phyloP scores from a whole-genome alignment of 2,888 invertebrate genomes.

The Orthosia gothica region DNA sequence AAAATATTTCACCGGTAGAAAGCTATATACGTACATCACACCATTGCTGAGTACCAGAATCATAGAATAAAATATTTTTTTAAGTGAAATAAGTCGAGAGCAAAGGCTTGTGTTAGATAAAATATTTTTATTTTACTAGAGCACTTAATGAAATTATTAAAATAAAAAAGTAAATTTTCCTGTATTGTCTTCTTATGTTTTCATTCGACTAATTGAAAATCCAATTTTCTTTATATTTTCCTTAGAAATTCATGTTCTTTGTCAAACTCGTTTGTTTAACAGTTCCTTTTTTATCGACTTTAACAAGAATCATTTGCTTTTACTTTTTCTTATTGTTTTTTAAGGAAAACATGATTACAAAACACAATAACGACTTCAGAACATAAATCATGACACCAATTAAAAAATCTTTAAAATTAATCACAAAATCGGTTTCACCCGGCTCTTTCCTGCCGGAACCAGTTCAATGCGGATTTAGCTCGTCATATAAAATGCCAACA shows the following conservation, averaged over 20 bases:
- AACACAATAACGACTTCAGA: neutral
- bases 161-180: neutral
- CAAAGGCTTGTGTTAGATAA: too few relatives aligned
- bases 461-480: constrained; percentile 41
- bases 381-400: neutral
- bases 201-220: neutral
- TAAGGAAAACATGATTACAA: neutral
- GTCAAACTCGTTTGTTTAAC: constrained; percentile 5
- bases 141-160: neutral
- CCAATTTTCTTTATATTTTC: constrained; percentile 1
- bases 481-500: constrained; percentile 53
- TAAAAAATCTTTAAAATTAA: constrained; percentile 7
- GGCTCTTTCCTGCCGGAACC: constrained; percentile 27
- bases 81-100: too few relatives aligned
- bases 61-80: too few relatives aligned
- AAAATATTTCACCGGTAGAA: too few relatives aligned
- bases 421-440: constrained; percentile 21
- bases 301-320: neutral
- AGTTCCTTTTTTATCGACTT: neutral
- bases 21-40: too few relatives aligned
- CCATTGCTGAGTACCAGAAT: too few relatives aligned
- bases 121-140: neutral
- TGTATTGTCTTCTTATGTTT: neutral
- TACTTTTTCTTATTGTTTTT: neutral
- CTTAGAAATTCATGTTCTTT: neutral